phyloP scores from a whole-genome alignment of 2,888 invertebrate genomes.

The Meloe dianella region DNA sequence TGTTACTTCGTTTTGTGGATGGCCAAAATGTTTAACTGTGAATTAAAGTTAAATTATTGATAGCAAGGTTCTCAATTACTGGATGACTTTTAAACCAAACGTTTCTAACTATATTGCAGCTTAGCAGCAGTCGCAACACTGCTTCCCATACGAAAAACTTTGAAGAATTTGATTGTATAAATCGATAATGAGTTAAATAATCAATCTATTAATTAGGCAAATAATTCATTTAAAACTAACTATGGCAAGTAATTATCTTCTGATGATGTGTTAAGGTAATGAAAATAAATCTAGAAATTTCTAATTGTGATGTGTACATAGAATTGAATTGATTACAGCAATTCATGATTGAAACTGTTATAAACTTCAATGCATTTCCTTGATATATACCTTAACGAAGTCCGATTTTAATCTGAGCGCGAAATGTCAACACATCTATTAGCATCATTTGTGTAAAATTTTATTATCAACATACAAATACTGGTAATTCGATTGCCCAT shows the following conservation, averaged over 20 bases:
- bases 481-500: conserved; percentile 32
- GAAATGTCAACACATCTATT: conserved; percentile 33
- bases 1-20: background rate
- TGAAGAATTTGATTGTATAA: no score
- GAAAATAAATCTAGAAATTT: background rate
- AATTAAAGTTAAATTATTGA: no score
- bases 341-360: conserved; percentile 13
- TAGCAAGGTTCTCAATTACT: no score
- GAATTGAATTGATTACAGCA: background rate
- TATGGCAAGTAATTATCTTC: conserved; percentile 8
- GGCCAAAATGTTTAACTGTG: background rate
- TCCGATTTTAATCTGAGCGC: conserved; percentile 24
- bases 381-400: conserved; percentile 15
- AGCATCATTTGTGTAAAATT: conserved; percentile 34
- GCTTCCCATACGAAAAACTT: no score
- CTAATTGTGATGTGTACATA: conserved; percentile 1
- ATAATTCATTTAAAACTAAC: conserved; percentile 9
- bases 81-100: background rate
- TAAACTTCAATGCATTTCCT: conserved; percentile 22
- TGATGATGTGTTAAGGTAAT: background rate
- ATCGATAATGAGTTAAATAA: no score
- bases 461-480: conserved; percentile 25
- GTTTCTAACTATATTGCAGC: no score
- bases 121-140: no score
- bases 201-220: no score